phyloP scores from a whole-genome alignment of 2,888 invertebrate species.

The Atrina japonica region DNA sequence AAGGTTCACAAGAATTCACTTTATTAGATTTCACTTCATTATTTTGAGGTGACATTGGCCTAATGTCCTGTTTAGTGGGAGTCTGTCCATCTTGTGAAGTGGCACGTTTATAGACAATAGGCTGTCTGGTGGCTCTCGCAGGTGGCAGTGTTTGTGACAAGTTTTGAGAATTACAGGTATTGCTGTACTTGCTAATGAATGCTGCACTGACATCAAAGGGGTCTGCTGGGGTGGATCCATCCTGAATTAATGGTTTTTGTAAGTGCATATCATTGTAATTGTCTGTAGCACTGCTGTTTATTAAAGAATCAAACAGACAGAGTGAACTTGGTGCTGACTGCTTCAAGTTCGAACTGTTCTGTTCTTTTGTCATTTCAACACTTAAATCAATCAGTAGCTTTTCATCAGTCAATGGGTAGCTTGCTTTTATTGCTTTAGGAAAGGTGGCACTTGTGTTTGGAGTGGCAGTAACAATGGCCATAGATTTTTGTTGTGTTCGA shows the following conservation, averaged over 20 bases:
- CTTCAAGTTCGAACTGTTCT: slow-evolving; percentile 32
- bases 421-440: slow-evolving; percentile 8
- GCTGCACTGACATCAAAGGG: slow-evolving; percentile 64
- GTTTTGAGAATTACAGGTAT: neutral
- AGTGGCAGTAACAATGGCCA: slow-evolving; percentile 30
- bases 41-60: neutral
- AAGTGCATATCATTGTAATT: slow-evolving; percentile 61
- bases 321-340: slow-evolving; percentile 49
- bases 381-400: slow-evolving; percentile 77
- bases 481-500: slow-evolving; percentile 14
- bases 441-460: slow-evolving; percentile 13
- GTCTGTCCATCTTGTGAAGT: slow-evolving; percentile 42
- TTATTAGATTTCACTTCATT: slow-evolving; percentile 1
- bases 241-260: slow-evolving; percentile 66
- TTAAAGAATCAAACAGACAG: slow-evolving; percentile 70
- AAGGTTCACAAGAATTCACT: too few relatives aligned
- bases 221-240: slow-evolving; percentile 54
- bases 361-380: slow-evolving; percentile 44
- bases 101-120: slow-evolving; percentile 53
- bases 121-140: slow-evolving; percentile 49
- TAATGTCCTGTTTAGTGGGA: neutral
- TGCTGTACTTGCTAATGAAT: slow-evolving; percentile 1
- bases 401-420: slow-evolving; percentile 31
- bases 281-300: slow-evolving; percentile 48
- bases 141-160: slow-evolving; percentile 31